These are phyloP conservation scores for Pristis pectinata DNA, from an alignment of 2,797 vertebrate genomes.

Conservation along the genomic window DNA sequence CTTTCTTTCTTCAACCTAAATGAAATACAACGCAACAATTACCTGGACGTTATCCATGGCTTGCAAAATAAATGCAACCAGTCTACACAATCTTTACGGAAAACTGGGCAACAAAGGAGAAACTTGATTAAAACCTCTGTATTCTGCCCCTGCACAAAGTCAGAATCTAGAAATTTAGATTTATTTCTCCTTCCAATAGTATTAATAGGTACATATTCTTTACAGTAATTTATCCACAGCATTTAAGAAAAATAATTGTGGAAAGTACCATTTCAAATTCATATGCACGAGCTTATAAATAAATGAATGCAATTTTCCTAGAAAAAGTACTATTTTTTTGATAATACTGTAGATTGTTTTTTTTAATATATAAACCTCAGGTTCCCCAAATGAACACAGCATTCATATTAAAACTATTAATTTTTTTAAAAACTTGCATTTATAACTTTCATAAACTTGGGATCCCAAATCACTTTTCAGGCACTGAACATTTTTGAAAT, in stretches of 20 bases:
- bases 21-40: constrained; percentile 6
- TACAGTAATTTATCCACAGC: neutral
- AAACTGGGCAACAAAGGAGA: neutral
- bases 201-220: neutral
- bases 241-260: neutral
- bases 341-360: neutral
- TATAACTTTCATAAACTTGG: too few relatives aligned
- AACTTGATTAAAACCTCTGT: neutral
- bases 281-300: neutral
- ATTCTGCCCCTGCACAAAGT: neutral
- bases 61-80: neutral
- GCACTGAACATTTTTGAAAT: too few relatives aligned
- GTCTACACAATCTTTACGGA: neutral
- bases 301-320: neutral
- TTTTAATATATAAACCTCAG: neutral
- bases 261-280: neutral
- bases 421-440: too few relatives aligned
- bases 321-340: neutral
- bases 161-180: neutral
- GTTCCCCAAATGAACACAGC: neutral
- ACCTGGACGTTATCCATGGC: neutral
- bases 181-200: neutral
- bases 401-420: too few relatives aligned
- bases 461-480: too few relatives aligned
- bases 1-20: constrained; percentile 57